phyloP scores from a whole-genome alignment of 2,113 vertebrate species.

The Mobula hypostoma region DNA sequence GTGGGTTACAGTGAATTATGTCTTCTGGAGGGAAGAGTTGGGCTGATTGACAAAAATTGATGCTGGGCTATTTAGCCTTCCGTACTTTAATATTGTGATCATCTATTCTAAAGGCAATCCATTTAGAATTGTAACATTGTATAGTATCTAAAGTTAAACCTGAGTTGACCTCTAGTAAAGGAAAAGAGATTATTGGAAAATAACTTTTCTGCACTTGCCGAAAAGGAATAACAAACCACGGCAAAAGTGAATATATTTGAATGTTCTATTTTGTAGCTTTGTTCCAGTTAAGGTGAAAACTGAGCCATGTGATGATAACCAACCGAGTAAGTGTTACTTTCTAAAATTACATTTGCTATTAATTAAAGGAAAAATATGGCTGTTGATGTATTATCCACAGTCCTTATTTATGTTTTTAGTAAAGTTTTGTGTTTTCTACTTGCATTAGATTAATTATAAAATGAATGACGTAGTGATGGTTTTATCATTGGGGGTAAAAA shows the following conservation, averaged over 20 bases:
- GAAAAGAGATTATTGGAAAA: background rate
- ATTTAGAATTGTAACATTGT: too few relatives aligned
- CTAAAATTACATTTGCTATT: background rate
- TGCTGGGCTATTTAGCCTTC: too few relatives aligned
- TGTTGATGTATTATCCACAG: background rate
- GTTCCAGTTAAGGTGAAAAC: conserved; percentile 60
- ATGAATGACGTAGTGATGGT: background rate
- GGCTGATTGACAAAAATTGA: too few relatives aligned
- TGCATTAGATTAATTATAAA: background rate
- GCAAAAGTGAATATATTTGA: background rate
- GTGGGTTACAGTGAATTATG: too few relatives aligned
- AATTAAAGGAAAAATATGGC: background rate
- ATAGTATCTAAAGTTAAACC: too few relatives aligned
- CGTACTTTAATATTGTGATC: too few relatives aligned
- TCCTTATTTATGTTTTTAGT: background rate
- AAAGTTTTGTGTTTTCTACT: background rate
- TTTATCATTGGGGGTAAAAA: background rate
- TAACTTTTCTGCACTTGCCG: background rate
- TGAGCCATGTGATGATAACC: conserved; percentile 54
- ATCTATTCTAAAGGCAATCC: too few relatives aligned
- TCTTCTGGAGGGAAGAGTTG: too few relatives aligned
- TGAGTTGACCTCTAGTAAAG: too few relatives aligned
- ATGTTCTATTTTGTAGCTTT: conserved; percentile 48
- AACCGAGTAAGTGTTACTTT: conserved; percentile 12
- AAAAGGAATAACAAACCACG: background rate